Conservation (phyloP, 2,888 invertebrate species). For the Ellobium chinense region DNA sequence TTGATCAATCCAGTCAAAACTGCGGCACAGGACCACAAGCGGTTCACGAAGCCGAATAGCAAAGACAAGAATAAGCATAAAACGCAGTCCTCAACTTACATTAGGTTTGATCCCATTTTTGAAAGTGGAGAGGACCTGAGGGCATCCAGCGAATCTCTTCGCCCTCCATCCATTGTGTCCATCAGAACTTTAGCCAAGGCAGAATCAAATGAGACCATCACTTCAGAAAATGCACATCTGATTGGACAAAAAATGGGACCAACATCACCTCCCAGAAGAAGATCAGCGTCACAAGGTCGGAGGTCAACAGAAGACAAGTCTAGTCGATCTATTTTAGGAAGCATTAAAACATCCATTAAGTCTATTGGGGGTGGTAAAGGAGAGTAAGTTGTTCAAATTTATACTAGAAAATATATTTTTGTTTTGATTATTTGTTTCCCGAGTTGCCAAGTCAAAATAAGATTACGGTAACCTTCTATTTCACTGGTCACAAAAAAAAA, state of each 20-base stretch:
- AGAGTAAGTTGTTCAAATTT: background rate
- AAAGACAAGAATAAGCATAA: conserved; percentile 51
- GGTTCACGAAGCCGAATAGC: conserved; percentile 43
- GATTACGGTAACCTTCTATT: too few relatives aligned
- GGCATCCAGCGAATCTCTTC: conserved; percentile 60
- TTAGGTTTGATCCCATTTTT: conserved; percentile 69
- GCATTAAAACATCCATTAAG: conserved; percentile 58
- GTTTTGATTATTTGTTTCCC: too few relatives aligned
- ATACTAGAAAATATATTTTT: too few relatives aligned
- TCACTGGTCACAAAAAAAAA: too few relatives aligned
- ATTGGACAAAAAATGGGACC: conserved; percentile 42
- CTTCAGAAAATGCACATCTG: conserved; percentile 47
- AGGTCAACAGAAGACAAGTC: conserved; percentile 53
- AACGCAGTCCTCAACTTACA: conserved; percentile 69
- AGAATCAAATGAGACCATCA: conserved; percentile 46
- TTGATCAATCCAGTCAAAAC: conserved; percentile 15
- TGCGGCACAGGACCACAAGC: conserved; percentile 5
- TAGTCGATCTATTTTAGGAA: conserved; percentile 54
- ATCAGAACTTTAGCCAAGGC: conserved; percentile 42
- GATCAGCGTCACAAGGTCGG: conserved; percentile 38
- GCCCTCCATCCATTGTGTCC: conserved; percentile 55
- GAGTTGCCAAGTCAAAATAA: too few relatives aligned
- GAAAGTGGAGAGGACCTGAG: conserved; percentile 69
- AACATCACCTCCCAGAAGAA: conserved; percentile 43
- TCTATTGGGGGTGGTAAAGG: conserved; percentile 53